Conservation (phyloP, 1,140 invertebrate genomes). For the Triops longicaudatus region DNA sequence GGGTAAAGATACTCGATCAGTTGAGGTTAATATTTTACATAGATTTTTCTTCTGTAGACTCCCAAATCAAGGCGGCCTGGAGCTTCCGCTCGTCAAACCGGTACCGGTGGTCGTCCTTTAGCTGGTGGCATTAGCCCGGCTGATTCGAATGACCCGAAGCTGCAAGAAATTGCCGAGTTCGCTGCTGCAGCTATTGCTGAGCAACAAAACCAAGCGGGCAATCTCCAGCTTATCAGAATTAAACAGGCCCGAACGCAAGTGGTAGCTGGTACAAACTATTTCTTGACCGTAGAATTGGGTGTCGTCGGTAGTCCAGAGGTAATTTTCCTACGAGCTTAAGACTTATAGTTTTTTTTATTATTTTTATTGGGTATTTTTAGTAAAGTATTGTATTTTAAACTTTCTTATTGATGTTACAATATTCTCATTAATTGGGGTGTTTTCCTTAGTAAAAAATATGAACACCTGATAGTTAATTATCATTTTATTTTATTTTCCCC, state of each 20-base stretch:
- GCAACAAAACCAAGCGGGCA: neutral
- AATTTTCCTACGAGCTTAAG: neutral
- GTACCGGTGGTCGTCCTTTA: neutral
- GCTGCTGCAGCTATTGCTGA: neutral
- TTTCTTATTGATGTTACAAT: no score
- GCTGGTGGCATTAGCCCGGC: neutral
- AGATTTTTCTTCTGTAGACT: neutral
- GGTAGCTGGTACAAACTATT: neutral
- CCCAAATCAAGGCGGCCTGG: neutral
- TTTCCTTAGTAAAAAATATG: no score
- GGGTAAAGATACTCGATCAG: neutral
- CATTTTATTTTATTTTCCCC: no score
- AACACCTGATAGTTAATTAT: no score
- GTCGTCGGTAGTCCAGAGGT: neutral
- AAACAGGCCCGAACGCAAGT: neutral
- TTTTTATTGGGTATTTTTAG: no score
- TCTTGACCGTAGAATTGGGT: conserved; percentile 16
- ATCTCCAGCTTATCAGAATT: conserved; percentile 5
- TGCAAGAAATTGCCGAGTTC: conserved; percentile 13
- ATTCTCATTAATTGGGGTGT: no score
- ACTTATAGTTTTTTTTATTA: neutral
- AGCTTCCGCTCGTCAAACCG: no score
- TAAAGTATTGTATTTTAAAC: no score
- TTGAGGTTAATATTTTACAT: neutral
- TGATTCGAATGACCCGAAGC: neutral